Conservation (phyloP, 2,797 vertebrate genomes). For the Neopelma chrysocephalum region DNA sequence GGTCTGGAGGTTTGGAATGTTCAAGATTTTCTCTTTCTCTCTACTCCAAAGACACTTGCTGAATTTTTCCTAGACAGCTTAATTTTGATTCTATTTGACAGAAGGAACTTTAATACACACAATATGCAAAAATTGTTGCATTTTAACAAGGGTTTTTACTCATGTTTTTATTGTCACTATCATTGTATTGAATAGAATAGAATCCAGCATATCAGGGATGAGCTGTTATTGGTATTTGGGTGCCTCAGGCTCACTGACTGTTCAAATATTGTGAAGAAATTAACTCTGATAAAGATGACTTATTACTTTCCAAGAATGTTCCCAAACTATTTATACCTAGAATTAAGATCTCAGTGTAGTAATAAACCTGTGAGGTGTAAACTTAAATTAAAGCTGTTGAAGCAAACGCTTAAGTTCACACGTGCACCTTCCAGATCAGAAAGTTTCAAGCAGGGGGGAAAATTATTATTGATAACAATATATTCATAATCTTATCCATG, state of each 20-base stretch:
- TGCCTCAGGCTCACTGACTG: not conserved
- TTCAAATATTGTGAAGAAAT: slow-evolving; percentile 21
- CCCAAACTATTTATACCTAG: not conserved
- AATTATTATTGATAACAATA: not conserved
- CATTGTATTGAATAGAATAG: not conserved
- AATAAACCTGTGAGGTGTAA: not conserved
- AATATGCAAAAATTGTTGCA: not conserved
- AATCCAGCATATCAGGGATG: not conserved
- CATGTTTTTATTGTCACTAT: not conserved
- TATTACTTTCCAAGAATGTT: not conserved
- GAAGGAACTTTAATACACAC: slow-evolving; percentile 18
- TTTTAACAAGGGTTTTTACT: slow-evolving; percentile 47
- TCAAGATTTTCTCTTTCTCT: not conserved
- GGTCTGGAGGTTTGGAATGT: slow-evolving; percentile 7
- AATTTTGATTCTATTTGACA: slow-evolving; percentile 34
- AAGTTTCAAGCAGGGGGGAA: not conserved
- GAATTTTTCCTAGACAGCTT: not conserved
- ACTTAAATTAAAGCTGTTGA: not conserved
- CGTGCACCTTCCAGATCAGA: accelerated
- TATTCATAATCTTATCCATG: accelerated
- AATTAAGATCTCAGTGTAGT: not conserved
- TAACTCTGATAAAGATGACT: slow-evolving; percentile 29
- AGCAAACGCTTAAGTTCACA: accelerated
- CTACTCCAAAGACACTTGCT: not conserved
- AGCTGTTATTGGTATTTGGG: not conserved